phyloP scores from a whole-genome alignment of 23 tunicate species.

The Oikopleura vanhoeffeni region DNA sequence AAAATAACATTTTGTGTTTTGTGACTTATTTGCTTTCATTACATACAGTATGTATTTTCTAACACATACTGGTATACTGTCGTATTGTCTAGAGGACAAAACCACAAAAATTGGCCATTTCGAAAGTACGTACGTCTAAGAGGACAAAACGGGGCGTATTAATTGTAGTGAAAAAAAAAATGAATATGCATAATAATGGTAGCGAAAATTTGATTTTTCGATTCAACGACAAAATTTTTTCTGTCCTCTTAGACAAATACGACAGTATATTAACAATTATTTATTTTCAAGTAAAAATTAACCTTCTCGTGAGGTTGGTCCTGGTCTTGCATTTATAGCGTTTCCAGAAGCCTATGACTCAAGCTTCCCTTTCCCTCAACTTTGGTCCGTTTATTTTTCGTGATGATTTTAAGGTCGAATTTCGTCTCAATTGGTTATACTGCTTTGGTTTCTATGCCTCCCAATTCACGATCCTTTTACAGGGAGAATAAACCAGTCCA shows the following conservation, averaged over 20 bases:
- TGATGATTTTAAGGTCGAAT: constrained; percentile 64
- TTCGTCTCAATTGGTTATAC: constrained; percentile 77
- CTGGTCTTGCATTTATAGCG: constrained; percentile 89
- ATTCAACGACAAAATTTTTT: too few relatives aligned
- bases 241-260: too few relatives aligned
- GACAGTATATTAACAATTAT: too few relatives aligned
- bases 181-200: too few relatives aligned
- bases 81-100: too few relatives aligned
- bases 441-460: constrained; percentile 69
- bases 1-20: not conserved
- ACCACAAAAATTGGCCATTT: too few relatives aligned
- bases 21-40: not conserved
- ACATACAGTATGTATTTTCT: constrained; percentile 1
- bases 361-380: constrained; percentile 64
- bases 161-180: too few relatives aligned
- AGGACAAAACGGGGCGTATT: too few relatives aligned
- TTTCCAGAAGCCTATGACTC: constrained; percentile 93
- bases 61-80: too few relatives aligned
- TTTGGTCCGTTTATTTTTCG: constrained; percentile 84
- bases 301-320: constrained; percentile 65
- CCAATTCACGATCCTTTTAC: constrained; percentile 33
- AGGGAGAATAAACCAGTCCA: not conserved
- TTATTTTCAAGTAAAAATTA: too few relatives aligned
- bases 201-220: too few relatives aligned
- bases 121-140: too few relatives aligned